Percentiles rank a stretch among this genome's conserved stretches.
Evolutionary conservation across 2,888 invertebrate species (phyloP).

Genomic region (Linhomoeus sp.): DNA sequence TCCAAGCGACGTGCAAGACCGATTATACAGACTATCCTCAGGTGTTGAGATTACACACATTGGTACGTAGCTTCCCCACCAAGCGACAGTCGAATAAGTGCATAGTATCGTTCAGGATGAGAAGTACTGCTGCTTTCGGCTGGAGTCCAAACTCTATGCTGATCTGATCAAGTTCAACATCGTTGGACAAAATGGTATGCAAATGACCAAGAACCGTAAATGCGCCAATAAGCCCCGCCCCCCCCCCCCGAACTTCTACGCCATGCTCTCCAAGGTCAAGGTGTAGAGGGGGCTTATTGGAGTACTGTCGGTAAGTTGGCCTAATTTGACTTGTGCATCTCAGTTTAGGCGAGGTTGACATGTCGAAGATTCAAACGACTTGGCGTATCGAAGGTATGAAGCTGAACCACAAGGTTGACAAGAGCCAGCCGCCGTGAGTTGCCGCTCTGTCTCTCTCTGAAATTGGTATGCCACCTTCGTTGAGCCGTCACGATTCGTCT

Average conservation of each 20-base stretch:
- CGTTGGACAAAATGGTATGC: too few relatives aligned
- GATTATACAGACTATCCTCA: constrained; percentile 19
- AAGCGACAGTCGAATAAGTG: too few relatives aligned
- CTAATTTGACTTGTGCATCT: too few relatives aligned
- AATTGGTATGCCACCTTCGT: too few relatives aligned
- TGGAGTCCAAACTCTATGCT: constrained; percentile 13
- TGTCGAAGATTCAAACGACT: not conserved
- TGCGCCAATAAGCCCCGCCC: too few relatives aligned
- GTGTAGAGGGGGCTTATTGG: too few relatives aligned
- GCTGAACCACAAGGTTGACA: not conserved
- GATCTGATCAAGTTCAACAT: constrained; percentile 10
- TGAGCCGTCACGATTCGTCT: constrained; percentile 1
- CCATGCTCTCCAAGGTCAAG: too few relatives aligned
- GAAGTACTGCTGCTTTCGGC: constrained; percentile 17
- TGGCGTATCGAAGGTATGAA: not conserved
- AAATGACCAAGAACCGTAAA: too few relatives aligned
- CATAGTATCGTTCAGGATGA: constrained; percentile 14
- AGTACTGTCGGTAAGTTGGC: too few relatives aligned
- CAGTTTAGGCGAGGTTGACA: not conserved
- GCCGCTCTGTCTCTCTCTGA: too few relatives aligned
- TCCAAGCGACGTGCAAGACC: constrained; percentile 16
- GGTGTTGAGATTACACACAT: constrained; percentile 2
- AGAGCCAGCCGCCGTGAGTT: constrained; percentile 9
- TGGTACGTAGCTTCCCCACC: too few relatives aligned
- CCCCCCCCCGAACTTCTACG: too few relatives aligned